These are phyloP conservation scores for Plectrocnemia conspersa DNA, from an alignment of 1,140 invertebrate species.

Conservation along the genomic window DNA sequence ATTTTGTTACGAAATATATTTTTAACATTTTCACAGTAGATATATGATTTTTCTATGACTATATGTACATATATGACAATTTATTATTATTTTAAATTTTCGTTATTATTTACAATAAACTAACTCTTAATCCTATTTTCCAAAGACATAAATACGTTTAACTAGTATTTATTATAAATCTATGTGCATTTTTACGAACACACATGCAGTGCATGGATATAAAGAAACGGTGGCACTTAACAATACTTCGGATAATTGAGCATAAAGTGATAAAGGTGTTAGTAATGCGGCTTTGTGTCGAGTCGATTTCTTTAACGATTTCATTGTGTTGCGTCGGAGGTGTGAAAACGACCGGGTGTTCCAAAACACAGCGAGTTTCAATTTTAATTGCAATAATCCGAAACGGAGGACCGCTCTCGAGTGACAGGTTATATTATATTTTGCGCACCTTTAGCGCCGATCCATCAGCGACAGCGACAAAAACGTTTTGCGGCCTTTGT, in stretches of 20 bases:
- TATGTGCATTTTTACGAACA: too few species aligned
- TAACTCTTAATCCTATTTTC: too few species aligned
- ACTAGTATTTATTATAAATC: too few species aligned
- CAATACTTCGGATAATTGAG: constrained; percentile 20
- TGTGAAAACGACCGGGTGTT: constrained; percentile 7
- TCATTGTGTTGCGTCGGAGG: neutral
- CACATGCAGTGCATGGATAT: too few species aligned
- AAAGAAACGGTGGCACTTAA: too few species aligned
- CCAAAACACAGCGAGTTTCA: neutral
- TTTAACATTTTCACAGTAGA: too few species aligned
- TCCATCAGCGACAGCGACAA: constrained; percentile 15
- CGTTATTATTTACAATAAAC: too few species aligned
- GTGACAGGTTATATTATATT: neutral
- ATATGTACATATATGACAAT: too few species aligned
- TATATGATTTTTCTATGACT: too few species aligned
- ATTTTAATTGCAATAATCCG: neutral
- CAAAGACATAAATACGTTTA: too few species aligned
- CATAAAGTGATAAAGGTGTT: constrained; percentile 24
- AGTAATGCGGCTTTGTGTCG: constrained; percentile 15
- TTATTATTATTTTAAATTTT: too few species aligned
- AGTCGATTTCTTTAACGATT: constrained; percentile 12
- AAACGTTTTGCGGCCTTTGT: constrained; percentile 20
- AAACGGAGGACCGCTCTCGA: neutral
- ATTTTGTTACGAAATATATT: too few species aligned
- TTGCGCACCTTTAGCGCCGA: neutral